Evolutionary conservation across 2,888 invertebrate genomes (phyloP), one percentile per base, ranked within the genome.

Genomic region (Oegoconia quadripuncta): DNA sequence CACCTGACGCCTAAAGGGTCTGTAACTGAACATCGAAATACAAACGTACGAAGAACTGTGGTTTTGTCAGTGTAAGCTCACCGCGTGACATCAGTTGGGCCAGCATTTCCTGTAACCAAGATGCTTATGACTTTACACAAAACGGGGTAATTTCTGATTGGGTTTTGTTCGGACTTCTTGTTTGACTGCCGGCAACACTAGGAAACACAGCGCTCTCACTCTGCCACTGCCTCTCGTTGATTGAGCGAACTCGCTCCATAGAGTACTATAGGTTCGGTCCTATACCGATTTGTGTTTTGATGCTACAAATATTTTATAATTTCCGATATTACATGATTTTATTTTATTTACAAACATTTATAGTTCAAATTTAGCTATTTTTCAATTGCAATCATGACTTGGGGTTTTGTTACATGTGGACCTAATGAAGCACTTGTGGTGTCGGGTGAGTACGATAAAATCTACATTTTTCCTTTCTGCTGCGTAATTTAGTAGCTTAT

Each of bases 391-490:
- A 71, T 50, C 39, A 93, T 93, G 93, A 89, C 91, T 64, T 94
- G 95, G 92, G 97, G 97, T 64, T 97, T 97, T 75, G 96, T 96
- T 37, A 97, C 97, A 46, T 97, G 97, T 74, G 97, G 97, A 31
- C 97, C 97, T 17, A 97, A 97, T 74, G 97, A 97, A 81, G 97
- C 97, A 30, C 90, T 97, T 31, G 97, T 97, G 25, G 95, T 97
- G 53, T 97, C 97, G 84, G 97, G 97, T 97, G 88, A 73, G 81
- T 69, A 50, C 31, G 3, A 8, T 9, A 3, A 14, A 32, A 11
- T 30, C 23, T 37, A 35, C 34, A 23, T 36, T 11, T 12, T 40
- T 35, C 15, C 36, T 42, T 18, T 32, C 9, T 22, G 22, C 22
- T 22, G 7, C 6, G 22, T 9, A 9, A 3, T 22, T 22, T 7